Base-by-base conservation (phyloP, 1,140 invertebrate genomes). In the Sycophaga agraensis region DNA sequence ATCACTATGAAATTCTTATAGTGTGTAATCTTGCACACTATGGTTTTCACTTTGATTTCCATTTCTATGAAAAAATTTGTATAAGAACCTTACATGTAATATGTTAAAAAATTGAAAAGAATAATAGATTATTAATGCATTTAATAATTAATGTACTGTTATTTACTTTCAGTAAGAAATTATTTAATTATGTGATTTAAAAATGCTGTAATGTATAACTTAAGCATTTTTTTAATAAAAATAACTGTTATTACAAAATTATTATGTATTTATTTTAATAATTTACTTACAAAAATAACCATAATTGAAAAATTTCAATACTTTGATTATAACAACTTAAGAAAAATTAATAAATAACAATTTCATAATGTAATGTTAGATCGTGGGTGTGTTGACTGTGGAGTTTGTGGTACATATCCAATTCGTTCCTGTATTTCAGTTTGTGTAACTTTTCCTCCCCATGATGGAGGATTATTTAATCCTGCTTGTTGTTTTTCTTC, bases 401-500 rank as follows among this genome's bases (percentile, higher is more conserved):
- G 69, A 43, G 70, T 75, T 55, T 78, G 79, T 5, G 76, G 79
- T 7, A 79, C 73, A 59, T 87, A 89, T 46, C 89, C 89, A 66
- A 90, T 88, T 64, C 89, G 79, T 54, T 86, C 85, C 59, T 88
- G 87, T 37, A 88, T 84, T 75, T 88, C 85, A 57, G 73, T 84
- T 77, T 73, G 83, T 73, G 64, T 73, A 71, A 82, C 81, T 85
- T 66, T 84, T 58, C 53, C 77, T 42, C 75, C 75, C 81, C 81
- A 82, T 1, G 74, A 64, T 5, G 83, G 72, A 26, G 82, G 73
- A 68, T 84, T 70, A 68, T 84, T 70, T 54, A 72, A 51, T 70
- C 46, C 42, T 24, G 55, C 49, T 37, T 54, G 26, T 14, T 75
- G 79, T 39, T 83, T 84, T 35, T 85, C 83, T 48, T 80, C 74